Base-by-base conservation (phyloP, 1,140 invertebrate genomes). In the Monochamus saltuarius region DNA sequence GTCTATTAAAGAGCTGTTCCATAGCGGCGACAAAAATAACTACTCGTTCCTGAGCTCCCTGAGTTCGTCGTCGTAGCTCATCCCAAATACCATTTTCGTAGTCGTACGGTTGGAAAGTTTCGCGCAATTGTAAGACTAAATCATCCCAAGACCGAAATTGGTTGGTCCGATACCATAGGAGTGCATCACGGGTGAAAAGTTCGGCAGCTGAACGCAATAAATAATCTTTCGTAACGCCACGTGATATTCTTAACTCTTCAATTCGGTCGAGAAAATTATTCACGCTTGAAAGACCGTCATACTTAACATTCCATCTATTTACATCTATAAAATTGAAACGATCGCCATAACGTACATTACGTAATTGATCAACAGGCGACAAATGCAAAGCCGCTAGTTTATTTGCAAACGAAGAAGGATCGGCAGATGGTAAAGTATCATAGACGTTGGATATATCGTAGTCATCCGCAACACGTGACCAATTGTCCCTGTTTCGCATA, bases 231-330 rank as follows among this genome's bases (percentile, higher is more conserved):
- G 42, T 13, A 16, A 56, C 46, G 9, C 51, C 57, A 16, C 62
- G 35, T 7, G 62, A 14, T 9, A 49, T 11, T 35, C 34, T 29
- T 8, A 64, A 34, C 50, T 64, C 62, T 11, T 61, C 36, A 2
- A 61, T 29, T 2, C 62, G 22, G 46, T 64, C 62, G 9, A 61
- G 38, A 34, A 64, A 64, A 50, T 51, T 38, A 16, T 11, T 45
- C 11, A 63, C 10, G 16, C 45, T 57, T 6, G 8, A n/a, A 3
- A 13, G 4, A 49, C 43, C 55, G 9, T 29, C 17, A 49, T 17
- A 49, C 10, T 47, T 36, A 11, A 57, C 4, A 9, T 57, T 57
- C 55, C 55, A 57, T 13, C 52, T n/a, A 34, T 34, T 39, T 10
- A 55, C 22, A 22, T 55, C 52, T 29, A 6, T 6, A 6, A 29